Conservation (phyloP, 1,140 invertebrate species). For the Tigriopus japonicus region DNA sequence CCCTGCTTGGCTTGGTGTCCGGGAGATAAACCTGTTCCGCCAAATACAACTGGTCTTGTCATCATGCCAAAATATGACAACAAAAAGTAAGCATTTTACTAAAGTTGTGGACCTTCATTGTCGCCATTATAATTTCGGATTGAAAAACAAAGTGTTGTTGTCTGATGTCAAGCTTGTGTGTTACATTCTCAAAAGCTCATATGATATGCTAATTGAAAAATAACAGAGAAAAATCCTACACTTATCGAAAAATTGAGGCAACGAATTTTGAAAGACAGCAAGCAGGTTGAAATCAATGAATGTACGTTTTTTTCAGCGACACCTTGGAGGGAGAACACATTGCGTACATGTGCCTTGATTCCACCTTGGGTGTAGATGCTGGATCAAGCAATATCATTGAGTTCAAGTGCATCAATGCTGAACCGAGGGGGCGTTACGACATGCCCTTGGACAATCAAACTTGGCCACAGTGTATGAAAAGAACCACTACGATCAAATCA, state of each 20-base stretch:
- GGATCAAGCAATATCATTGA: neutral
- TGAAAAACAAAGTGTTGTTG: no score
- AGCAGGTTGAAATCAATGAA: no score
- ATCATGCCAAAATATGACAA: neutral
- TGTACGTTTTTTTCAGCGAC: neutral
- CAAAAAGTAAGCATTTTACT: no score
- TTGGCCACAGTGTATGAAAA: neutral
- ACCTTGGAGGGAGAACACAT: neutral
- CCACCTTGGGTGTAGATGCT: neutral
- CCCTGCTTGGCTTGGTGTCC: constrained; percentile 1
- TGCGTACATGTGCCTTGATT: neutral
- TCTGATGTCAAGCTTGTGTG: no score
- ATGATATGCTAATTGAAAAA: no score
- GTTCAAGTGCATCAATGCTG: neutral
- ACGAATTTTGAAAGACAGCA: no score
- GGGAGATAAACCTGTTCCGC: neutral
- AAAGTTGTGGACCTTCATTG: no score
- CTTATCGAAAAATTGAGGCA: no score
- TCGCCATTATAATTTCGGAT: no score
- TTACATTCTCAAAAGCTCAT: no score
- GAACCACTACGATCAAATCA: neutral
- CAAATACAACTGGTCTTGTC: neutral
- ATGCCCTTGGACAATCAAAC: neutral
- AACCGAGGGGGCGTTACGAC: neutral
- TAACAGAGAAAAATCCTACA: no score